Base-by-base conservation (phyloP, 30 jellyfish, hydroid and myxozoan genomes). In the Pelagia noctiluca region DNA sequence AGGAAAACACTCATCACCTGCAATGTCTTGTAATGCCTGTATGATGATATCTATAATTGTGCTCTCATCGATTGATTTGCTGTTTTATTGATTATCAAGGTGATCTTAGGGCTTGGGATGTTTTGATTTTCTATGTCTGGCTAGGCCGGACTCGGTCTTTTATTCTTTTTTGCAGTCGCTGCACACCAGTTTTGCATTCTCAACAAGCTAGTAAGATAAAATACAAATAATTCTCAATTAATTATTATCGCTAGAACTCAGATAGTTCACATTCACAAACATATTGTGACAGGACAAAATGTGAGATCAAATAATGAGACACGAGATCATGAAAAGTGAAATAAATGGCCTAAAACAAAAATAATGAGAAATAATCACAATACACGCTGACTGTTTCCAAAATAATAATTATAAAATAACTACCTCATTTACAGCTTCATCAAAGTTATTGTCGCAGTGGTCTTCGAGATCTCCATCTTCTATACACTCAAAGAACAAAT, bases 101-200 rank as follows among this genome's bases (percentile, higher is more conserved):
- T 0, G 23, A 49, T 73, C 25, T 21, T 49, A 2, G 26, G 72
- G 74, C 24, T 21, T 37, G 22, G 22, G 71, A 54, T 46, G 86
- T 33, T 74, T 74, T 50, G 86, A 18, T 16, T 47, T 74, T 18
- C 12, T 10, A 37, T 74, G 86, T 29, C 86, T 74, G 3, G 74
- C 22, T 46, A 74, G 86, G 74, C 86, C 86, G 3, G 86, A 66
- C 50, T 74, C 52, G 23, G 86, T 50, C 74, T 74, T 74, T 52
- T 74, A 74, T 74, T 74, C 50, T 50, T 48, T 74, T 23, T 12
- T 42, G 57, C 57, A 42, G 57, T 42, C 57, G 57, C 57, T 42
- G 57, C 57, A 42, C 57, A 42, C 57, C 57, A 42, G 57, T 42
- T 42, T 42, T 42, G 57, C 57, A 42, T 42, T 42, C 57, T 42